Percentiles rank a stretch among this genome's conserved stretches.
These are phyloP conservation scores for Oegoconia quadripuncta DNA, from an alignment of 2,888 invertebrate species.

Conservation along the genomic window DNA sequence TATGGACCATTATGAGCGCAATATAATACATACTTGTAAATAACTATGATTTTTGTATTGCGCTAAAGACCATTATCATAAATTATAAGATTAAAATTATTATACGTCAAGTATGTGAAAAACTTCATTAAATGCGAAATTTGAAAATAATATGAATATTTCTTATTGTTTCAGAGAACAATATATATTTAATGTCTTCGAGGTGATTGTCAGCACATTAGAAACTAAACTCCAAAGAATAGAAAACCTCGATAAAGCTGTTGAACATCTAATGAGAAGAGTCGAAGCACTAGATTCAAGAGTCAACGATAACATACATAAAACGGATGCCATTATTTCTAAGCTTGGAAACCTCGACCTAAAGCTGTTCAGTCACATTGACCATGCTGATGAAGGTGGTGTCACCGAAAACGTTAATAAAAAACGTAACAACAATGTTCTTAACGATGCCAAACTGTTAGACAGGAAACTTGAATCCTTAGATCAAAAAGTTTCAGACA, in stretches of 20 bases:
- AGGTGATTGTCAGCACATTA: constrained; percentile 92
- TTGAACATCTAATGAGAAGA: constrained; percentile 91
- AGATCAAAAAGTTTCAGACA: constrained; percentile 91
- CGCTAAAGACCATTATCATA: too few relatives aligned
- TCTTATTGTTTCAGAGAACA: constrained; percentile 86
- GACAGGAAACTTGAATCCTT: constrained; percentile 84
- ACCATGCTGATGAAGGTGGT: constrained; percentile 51
- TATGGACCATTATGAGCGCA: constrained; percentile 15
- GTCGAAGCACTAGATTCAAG: constrained; percentile 90
- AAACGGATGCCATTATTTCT: constrained; percentile 90
- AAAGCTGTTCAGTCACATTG: constrained; percentile 83
- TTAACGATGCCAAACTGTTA: constrained; percentile 69
- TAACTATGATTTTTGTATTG: background rate
- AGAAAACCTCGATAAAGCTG: constrained; percentile 92
- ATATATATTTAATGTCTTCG: constrained; percentile 92
- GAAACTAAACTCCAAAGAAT: constrained; percentile 93
- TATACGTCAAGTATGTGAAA: too few relatives aligned
- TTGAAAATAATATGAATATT: background rate
- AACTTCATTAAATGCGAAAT: too few relatives aligned
- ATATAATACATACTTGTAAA: constrained; percentile 1
- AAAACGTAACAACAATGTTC: constrained; percentile 31
- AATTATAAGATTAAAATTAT: too few relatives aligned
- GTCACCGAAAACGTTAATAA: constrained; percentile 49
- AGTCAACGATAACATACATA: constrained; percentile 90
- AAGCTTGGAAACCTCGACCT: constrained; percentile 87